These are phyloP conservation scores for Python bivittatus DNA, from an alignment of 2,113 vertebrate species.

Conservation along the genomic window DNA sequence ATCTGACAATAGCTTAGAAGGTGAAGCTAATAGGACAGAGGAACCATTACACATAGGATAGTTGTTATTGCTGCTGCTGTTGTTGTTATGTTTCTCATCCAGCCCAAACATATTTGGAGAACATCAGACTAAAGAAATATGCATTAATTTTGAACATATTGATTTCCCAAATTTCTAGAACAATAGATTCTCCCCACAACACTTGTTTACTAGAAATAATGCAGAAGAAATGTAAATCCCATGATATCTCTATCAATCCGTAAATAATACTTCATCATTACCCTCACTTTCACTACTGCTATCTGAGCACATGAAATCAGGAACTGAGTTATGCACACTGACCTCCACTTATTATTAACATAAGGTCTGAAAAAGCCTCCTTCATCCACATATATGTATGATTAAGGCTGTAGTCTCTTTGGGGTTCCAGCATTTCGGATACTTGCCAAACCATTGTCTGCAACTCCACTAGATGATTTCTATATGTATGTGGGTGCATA, in stretches of 20 bases:
- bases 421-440: neutral
- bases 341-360: neutral
- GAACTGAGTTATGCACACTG: neutral
- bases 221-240: neutral
- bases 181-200: neutral
- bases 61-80: neutral
- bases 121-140: neutral
- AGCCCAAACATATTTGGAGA: neutral
- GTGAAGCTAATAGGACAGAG: neutral
- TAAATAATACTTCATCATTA: neutral
- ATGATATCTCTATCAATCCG: neutral
- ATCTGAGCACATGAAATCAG: neutral
- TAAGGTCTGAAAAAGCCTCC: neutral
- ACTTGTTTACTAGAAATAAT: neutral
- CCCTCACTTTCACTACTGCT: neutral
- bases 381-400: neutral
- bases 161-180: neutral
- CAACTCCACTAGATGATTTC: too few species aligned
- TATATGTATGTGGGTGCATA: too few species aligned
- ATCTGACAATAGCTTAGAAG: neutral
- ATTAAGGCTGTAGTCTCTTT: neutral
- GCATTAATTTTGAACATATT: neutral
- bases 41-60: neutral
- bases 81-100: neutral
- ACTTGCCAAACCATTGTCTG: neutral